Base-by-base conservation (phyloP, 2,888 invertebrate genomes). In the Camponotus fellah region DNA sequence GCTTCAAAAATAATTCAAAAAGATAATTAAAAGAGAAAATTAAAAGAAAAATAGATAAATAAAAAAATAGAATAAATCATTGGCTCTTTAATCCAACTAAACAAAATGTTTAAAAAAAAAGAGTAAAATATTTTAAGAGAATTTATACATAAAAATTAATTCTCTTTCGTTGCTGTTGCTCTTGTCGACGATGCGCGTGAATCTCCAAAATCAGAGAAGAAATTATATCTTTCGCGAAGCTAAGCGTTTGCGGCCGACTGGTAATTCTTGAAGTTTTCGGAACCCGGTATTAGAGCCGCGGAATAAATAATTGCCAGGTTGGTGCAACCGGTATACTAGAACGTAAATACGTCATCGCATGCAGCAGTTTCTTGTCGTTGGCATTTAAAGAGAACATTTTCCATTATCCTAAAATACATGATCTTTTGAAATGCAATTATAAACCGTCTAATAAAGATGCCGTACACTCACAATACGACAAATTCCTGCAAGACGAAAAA, bases 191-290 rank as follows among this genome's bases (percentile, higher is more conserved):
- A 40, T 65, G 10, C 26, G 12, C 75, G 49, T 49, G 40, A 49
- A 83, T 83, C 43, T 26, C 34, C 68, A 69, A 86, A 82, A 76
- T 86, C 84, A 76, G 62, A 65, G 64, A 26, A 84, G 66, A 87
- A 87, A 89, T 89, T 89, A 85, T 64, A 89, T 86, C 68, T 60
- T 80, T 64, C 53, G 65, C 46, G 69, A n/a, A 69, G 62, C 79
- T 89, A 88, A 89, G 82, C 86, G 89, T 72, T 65, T 62, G 77
- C 79, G 74, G 74, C 82, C 83, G 88, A 74, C 85, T 74, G 82
- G 88, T 86, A 82, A 89, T 89, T 86, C 86, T 85, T 77, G 68
- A 86, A 89, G 72, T 85, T 87, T 77, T 86, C 88, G 80, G 68
- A 88, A 85, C 88, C 89, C 71, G 40, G 56, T 37, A 89, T 89